Base-by-base conservation (phyloP, 2,113 vertebrate species). In the Hyla sarda region DNA sequence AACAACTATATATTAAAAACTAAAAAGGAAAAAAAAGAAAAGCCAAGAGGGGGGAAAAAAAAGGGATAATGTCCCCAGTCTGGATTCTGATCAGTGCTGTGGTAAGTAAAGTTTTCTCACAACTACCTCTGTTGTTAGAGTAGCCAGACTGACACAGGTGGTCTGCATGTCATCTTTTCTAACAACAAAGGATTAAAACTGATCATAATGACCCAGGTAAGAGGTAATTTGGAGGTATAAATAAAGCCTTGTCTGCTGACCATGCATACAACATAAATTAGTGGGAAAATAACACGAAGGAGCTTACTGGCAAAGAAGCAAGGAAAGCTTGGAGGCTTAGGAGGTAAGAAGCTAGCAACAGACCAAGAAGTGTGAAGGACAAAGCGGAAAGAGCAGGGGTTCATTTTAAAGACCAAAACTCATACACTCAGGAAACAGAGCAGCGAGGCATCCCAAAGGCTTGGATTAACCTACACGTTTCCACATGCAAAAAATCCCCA, bases 321-420 rank as follows among this genome's bases (percentile, higher is more conserved):
- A 41, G 47, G 50, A 69, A 47, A 80, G 67, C 85, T 81, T 79
- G 25, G 78, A 80, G 62, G 77, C 62, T 85, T 73, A 73, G 84
- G 84, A 79, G 67, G 85, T 82, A 87, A 82, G 78, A 82, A 87
- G 77, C 78, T 87, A 62, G 85, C 69, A 87, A 87, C 85, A 87
- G 85, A 87, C 85, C 52, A 45, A 72, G 67, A 81, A 65, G 85
- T 84, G 37, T 25, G 54, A 84, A 84, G 71, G 78, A 73, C 48
- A 37, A 87, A 80, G 85, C 85, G 80, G 85, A 87, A 87, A 87
- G 85, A 82, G 85, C 85, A 87, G 54, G 78, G 85, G 77, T 87
- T 80, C 76, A 86, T 80, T 82, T 87, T 87, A 87, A 87, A 87
- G 85, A 87, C 85, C 85, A 80, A 72, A 69, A 82, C 65, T 82